Evolutionary conservation across 2,113 vertebrate genomes (phyloP).

Genomic region (Cyprinodon variegatus): DNA sequence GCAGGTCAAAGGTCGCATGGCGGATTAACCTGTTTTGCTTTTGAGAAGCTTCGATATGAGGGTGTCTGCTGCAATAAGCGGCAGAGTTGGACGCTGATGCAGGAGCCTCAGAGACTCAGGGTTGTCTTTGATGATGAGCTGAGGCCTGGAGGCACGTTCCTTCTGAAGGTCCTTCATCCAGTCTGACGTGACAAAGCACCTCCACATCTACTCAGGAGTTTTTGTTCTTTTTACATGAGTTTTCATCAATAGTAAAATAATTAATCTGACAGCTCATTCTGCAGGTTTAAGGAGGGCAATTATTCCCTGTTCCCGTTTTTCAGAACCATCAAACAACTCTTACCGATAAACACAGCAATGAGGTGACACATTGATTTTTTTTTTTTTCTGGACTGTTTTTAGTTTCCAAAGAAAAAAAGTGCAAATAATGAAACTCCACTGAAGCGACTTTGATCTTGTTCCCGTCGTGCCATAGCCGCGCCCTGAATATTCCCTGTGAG

Average conservation of each 20-base stretch:
- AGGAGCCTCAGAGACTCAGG: not conserved
- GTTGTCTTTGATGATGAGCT: conserved; percentile 38
- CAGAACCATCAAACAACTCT: not conserved
- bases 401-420: conserved; percentile 27
- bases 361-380: conserved; percentile 23
- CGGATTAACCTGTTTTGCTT: not conserved
- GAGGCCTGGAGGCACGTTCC: conserved; percentile 21
- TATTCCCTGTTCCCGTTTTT: too few relatives aligned
- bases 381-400: conserved; percentile 44
- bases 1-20: conserved; percentile 6
- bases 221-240: conserved; percentile 21
- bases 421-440: conserved; percentile 44
- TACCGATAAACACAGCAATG: not conserved
- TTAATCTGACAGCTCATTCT: conserved; percentile 13
- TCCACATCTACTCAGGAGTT: conserved; percentile 9
- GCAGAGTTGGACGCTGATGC: conserved; percentile 2
- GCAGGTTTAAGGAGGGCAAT: not conserved
- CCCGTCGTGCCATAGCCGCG: conserved; percentile 14
- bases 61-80: not conserved
- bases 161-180: conserved; percentile 39
- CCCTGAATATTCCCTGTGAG: conserved; percentile 51
- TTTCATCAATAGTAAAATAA: conserved; percentile 21
- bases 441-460: conserved; percentile 49
- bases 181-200: conserved; percentile 39
- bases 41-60: not conserved